Evolutionary conservation across 2,888 invertebrate species (phyloP), one percentile per base, ranked within the genome.

Genomic region (Apamea monoglypha): DNA sequence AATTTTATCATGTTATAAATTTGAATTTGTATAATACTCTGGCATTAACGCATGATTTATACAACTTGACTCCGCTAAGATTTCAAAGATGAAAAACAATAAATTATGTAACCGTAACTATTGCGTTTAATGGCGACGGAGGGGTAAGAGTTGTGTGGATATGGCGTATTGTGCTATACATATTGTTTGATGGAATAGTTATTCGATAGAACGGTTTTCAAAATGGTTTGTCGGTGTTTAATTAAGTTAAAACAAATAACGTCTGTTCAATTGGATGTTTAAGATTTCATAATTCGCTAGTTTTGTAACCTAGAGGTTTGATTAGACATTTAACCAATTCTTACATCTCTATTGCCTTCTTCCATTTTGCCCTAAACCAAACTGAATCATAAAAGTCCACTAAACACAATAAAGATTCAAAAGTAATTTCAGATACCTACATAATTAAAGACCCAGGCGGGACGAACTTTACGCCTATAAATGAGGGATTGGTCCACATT

Each of bases 1-100:
- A 97, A 97, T 97, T 97, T 97, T 97, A 97, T 97, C 96, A 97
- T 96, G 97, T 96, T 97, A 97, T 97, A 97, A 97, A 97, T 97
- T 97, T 97, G 96, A 97, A 96, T 97, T 97, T 96, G 96, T 96
- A 96, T 96, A 97, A 97, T 96, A 96, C 96, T 91, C 88, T 87
- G 93, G 97, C 96, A 97, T 97, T 96, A 97, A 96, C 96, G 95
- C 93, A 96, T 96, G 97, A 97, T 97, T 97, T 97, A 97, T 97
- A 94, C 94, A 96, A 96, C 95, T 96, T 96, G 96, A 96, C 96
- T 96, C 95, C 92, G 96, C 96, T 96, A 96, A 96, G 97, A 97
- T 97, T 96, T 97, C 96, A 96, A 95, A 96, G 97, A 96, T 97
- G 97, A 97, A 97, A 97, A 97, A 97, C 96, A 96, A 97, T 96